phyloP scores from a whole-genome alignment of 2,888 invertebrate species.

The Notodonta dromedarius region DNA sequence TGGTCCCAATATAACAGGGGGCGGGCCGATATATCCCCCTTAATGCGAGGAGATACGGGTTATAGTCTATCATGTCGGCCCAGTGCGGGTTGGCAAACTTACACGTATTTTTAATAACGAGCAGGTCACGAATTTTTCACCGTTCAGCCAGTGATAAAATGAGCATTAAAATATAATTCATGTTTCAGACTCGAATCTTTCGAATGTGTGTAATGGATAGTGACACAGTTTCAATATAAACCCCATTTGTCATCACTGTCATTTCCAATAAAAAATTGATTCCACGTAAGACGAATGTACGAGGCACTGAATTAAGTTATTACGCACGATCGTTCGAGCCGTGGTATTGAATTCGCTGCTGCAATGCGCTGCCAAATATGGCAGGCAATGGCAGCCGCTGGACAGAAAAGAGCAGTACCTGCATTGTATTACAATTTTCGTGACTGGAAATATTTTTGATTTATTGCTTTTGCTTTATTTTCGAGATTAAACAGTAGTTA shows the following conservation, averaged over 20 bases:
- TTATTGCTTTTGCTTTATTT: not conserved
- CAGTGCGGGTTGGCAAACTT: no score
- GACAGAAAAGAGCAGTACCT: constrained; percentile 6
- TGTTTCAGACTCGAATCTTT: not conserved
- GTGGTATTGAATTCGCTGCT: constrained; percentile 45
- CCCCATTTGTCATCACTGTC: constrained; percentile 49
- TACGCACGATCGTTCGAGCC: constrained; percentile 49
- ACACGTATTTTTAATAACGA: no score
- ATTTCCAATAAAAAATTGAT: constrained; percentile 59
- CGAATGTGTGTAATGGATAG: constrained; percentile 2
- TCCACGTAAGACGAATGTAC: constrained; percentile 49
- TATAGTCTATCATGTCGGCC: no score
- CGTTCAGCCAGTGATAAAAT: no score
- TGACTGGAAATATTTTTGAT: not conserved
- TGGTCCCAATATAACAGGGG: no score
- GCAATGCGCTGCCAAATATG: constrained; percentile 37
- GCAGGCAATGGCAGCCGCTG: constrained; percentile 28
- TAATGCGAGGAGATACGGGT: no score
- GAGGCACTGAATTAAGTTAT: constrained; percentile 62
- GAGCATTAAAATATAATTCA: no score
- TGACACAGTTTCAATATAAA: constrained; percentile 11
- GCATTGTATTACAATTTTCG: constrained; percentile 17
- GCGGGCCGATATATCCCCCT: no score
- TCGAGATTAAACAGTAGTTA: no score
- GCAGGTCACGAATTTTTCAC: no score